Evolutionary conservation across 2,797 vertebrate species (phyloP).

Genomic region (Epinephelus awoara): DNA sequence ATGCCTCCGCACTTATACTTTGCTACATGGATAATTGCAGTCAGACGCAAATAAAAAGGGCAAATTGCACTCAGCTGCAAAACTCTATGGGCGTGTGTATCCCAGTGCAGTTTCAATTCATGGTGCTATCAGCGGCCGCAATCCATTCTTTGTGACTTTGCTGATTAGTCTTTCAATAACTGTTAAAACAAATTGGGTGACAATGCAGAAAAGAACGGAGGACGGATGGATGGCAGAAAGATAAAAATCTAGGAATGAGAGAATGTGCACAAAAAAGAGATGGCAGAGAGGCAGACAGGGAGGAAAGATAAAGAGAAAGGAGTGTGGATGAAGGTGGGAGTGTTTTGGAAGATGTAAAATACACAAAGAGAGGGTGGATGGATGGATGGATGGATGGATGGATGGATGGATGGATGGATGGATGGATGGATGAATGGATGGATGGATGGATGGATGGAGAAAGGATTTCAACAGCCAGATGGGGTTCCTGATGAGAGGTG

Average conservation of each 20-base stretch:
- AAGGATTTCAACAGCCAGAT: conserved; percentile 38
- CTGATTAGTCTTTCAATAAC: no score
- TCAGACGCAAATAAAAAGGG: no score
- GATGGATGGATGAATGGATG: conserved; percentile 4
- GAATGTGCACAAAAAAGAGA: background rate
- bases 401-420: conserved; percentile 13
- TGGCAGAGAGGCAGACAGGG: background rate
- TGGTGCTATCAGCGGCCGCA: no score
- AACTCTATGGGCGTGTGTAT: no score
- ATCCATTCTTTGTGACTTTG: no score
- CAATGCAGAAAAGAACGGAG: background rate
- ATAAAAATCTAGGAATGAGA: background rate
- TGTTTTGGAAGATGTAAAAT: background rate
- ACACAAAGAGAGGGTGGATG: background rate
- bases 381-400: background rate
- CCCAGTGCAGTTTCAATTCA: no score
- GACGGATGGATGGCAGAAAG: background rate
- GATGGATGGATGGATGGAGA: conserved; percentile 13
- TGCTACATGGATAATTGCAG: no score
- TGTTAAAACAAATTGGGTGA: no score
- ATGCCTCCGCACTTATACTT: no score
- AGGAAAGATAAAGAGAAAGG: conserved; percentile 2
- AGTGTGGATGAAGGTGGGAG: background rate
- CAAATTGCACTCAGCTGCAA: no score
- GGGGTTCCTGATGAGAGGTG: conserved; percentile 46